Conservation (phyloP, 2,797 vertebrate species). For the Hafferia zeledoni region DNA sequence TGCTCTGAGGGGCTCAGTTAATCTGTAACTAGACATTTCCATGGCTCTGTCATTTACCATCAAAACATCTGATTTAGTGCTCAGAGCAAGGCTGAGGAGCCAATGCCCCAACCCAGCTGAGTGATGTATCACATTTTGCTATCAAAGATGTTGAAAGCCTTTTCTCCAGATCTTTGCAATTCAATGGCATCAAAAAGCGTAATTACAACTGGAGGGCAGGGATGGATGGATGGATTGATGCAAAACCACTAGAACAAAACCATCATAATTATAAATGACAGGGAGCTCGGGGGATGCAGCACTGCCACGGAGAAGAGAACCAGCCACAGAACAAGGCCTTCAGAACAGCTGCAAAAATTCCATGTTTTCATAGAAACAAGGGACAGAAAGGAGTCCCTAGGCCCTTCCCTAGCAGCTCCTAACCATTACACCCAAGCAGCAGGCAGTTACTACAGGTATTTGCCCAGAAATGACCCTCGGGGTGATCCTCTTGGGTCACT, state of each 20-base stretch:
- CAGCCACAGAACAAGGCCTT: neutral
- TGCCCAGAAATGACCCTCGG: neutral
- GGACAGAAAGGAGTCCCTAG: neutral
- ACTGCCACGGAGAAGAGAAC: neutral
- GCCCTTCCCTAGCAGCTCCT: neutral
- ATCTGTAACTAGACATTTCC: neutral
- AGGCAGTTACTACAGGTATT: neutral
- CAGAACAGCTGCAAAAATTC: neutral
- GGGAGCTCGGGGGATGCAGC: neutral
- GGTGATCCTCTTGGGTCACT: neutral
- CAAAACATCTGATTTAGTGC: neutral
- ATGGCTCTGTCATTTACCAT: neutral
- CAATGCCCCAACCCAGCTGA: neutral
- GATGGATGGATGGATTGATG: neutral
- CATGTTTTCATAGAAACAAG: neutral
- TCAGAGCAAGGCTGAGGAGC: neutral
- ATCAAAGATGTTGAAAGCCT: neutral
- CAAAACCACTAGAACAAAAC: neutral
- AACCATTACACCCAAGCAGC: neutral
- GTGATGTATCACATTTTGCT: neutral
- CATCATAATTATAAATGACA: neutral
- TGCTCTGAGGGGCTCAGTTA: neutral
- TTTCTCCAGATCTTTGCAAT: neutral
- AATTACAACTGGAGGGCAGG: neutral
- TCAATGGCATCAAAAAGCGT: neutral